These are phyloP conservation scores for Styela clava DNA, from an alignment of 23 tunicate genomes.

Conservation along the genomic window DNA sequence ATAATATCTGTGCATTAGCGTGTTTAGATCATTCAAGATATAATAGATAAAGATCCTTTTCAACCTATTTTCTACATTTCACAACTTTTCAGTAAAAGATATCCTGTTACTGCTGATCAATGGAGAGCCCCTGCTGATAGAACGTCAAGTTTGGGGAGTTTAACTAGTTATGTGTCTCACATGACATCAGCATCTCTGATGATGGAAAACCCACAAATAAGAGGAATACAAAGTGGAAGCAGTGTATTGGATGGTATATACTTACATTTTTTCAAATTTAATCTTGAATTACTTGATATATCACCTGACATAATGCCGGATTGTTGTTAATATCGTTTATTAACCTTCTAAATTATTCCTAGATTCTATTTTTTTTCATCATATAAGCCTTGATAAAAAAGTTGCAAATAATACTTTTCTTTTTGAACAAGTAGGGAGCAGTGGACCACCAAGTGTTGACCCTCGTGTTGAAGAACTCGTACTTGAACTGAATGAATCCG, in stretches of 20 bases:
- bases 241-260: neutral
- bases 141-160: slow-evolving; percentile 15
- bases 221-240: slow-evolving; percentile 4
- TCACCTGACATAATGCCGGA: too few species aligned
- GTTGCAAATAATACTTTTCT: too few species aligned
- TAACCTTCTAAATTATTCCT: too few species aligned
- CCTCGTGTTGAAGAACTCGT: slow-evolving; percentile 83
- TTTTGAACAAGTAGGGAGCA: slow-evolving; percentile 53
- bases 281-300: neutral
- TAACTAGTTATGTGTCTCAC: slow-evolving; percentile 17
- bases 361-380: too few species aligned
- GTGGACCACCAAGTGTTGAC: slow-evolving; percentile 67
- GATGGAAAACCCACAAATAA: slow-evolving; percentile 5
- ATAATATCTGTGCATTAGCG: too few species aligned
- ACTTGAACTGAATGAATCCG: slow-evolving; percentile 82
- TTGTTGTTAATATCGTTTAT: too few species aligned
- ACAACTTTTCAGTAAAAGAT: slow-evolving; percentile 19
- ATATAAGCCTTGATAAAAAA: too few species aligned
- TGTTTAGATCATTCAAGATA: too few species aligned
- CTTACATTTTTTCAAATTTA: neutral
- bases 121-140: slow-evolving; percentile 27
- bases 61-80: too few species aligned
- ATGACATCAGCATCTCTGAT: slow-evolving; percentile 20
- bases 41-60: too few species aligned
- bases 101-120: slow-evolving; percentile 7